Conservation (phyloP, 2,888 invertebrate species). For the Brenthis daphne region DNA sequence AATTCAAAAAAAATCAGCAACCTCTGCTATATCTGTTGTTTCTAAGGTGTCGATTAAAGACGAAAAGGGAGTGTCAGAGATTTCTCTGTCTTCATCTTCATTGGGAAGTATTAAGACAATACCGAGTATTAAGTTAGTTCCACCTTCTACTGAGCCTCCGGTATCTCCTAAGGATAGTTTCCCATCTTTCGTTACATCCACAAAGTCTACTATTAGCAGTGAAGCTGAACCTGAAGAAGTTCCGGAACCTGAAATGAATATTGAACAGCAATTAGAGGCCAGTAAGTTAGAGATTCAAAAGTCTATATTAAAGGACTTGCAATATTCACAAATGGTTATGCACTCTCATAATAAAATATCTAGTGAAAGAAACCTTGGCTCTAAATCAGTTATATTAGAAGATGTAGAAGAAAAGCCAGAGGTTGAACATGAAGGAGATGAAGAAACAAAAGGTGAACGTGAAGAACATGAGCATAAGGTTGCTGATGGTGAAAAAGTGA, state of each 20-base stretch:
- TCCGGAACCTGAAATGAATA: slow-evolving; percentile 48
- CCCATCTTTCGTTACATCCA: slow-evolving; percentile 64
- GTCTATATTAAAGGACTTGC: slow-evolving; percentile 69
- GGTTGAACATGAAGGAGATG: slow-evolving; percentile 49
- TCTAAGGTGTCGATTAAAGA: slow-evolving; percentile 47
- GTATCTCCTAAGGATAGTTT: slow-evolving; percentile 59
- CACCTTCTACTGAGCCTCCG: slow-evolving; percentile 48
- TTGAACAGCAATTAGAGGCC: slow-evolving; percentile 56
- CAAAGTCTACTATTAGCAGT: slow-evolving; percentile 52
- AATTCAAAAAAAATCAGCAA: slow-evolving; percentile 49
- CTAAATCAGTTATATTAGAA: slow-evolving; percentile 48
- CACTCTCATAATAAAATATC: slow-evolving; percentile 48
- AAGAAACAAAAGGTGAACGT: slow-evolving; percentile 35
- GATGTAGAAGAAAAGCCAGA: slow-evolving; percentile 47
- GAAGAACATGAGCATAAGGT: slow-evolving; percentile 30
- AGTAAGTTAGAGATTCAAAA: slow-evolving; percentile 69
- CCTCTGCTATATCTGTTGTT: slow-evolving; percentile 42
- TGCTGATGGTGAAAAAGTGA: slow-evolving; percentile 25
- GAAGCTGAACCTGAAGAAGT: slow-evolving; percentile 47
- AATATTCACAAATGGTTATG: slow-evolving; percentile 55
- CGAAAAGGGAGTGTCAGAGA: slow-evolving; percentile 42
- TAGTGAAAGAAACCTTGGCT: slow-evolving; percentile 40
- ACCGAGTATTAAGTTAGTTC: slow-evolving; percentile 62
- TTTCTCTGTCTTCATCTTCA: slow-evolving; percentile 50
- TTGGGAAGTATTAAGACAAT: slow-evolving; percentile 63